Base-by-base conservation (phyloP, 2,797 vertebrate genomes). In the Rhinophrynus dorsalis region DNA sequence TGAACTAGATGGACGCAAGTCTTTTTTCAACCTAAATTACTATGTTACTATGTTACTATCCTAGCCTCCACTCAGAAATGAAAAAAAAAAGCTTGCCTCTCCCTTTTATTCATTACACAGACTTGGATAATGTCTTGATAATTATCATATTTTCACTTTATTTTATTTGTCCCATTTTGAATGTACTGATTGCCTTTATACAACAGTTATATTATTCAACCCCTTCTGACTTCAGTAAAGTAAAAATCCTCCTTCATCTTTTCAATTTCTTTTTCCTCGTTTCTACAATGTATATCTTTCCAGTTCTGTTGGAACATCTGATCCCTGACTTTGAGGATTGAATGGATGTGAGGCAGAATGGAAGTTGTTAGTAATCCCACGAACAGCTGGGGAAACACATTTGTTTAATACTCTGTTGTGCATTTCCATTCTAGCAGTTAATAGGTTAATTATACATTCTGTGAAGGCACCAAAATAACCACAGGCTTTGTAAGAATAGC, bases 271-370 rank as follows among this genome's bases (percentile, higher is more conserved):
- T 48, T 48, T 9, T 23, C 18, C 10, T 6, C 13, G 6, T 33
- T 30, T 63, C 37, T 8, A 5, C 29, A 35, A n/a, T 47, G 29
- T 60, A 30, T 50, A 63, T 35, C 30, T 63, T 63, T 48, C 60
- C 44, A 63, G 44, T 50, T 48, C 29, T 63, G n/a, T 33, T 23
- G 42, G 58, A 61, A 61, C 58, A 61, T 61, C 50, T 63, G 30
- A 63, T 63, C 30, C 45, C 35, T 47, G 30, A 44, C 30, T 63
- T 23, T 11, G 17, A 26, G 21, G 30, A 29, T 3, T 63, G 7
- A 47, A 61, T 42, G 11, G 11, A 18, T 33, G 15, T 20, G 58
- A 26, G 60, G 44, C 12, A 30, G 60, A 48, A 30, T 61, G 60
- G 60, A 50, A 50, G 60, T 27, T 37, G 44, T 63, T 63, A 37